Conservation (phyloP, 2,888 invertebrate genomes). For the Pediacus dermestoides region DNA sequence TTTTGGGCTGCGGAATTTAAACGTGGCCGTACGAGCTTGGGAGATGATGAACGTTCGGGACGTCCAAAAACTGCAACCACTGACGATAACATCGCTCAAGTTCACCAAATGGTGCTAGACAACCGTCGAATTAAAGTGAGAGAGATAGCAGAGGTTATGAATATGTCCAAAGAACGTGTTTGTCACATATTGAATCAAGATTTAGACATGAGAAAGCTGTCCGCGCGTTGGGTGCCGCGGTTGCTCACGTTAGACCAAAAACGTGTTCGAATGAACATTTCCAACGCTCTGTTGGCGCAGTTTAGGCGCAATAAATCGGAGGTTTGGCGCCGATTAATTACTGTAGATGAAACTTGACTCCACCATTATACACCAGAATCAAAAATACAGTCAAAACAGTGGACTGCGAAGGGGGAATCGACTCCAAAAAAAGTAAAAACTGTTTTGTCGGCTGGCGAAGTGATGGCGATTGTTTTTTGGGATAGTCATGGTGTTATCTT, state of each 20-base stretch:
- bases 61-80: slow-evolving; percentile 22
- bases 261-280: slow-evolving; percentile 13
- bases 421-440: slow-evolving; percentile 9
- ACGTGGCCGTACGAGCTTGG: slow-evolving; percentile 8
- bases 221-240: slow-evolving; percentile 18
- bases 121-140: slow-evolving; percentile 19
- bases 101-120: slow-evolving; percentile 13
- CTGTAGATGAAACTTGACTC: slow-evolving; percentile 11
- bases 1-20: slow-evolving; percentile 12
- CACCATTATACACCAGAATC: slow-evolving; percentile 16
- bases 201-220: slow-evolving; percentile 26
- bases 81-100: slow-evolving; percentile 20
- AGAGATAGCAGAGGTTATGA: slow-evolving; percentile 20
- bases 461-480: slow-evolving; percentile 8
- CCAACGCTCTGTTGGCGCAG: slow-evolving; percentile 20
- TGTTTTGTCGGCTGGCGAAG: slow-evolving; percentile 11
- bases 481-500: slow-evolving; percentile 10
- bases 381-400: slow-evolving; percentile 16
- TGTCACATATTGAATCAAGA: slow-evolving; percentile 22
- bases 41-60: slow-evolving; percentile 15
- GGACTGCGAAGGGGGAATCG: slow-evolving; percentile 12
- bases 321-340: slow-evolving; percentile 15
- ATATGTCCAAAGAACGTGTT: too few relatives aligned
- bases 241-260: slow-evolving; percentile 19
- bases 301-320: slow-evolving; percentile 35